Evolutionary conservation across 1,140 invertebrate genomes (phyloP), one percentile per base, ranked within the genome.

Genomic region (Drosophila malerkotliana): DNA sequence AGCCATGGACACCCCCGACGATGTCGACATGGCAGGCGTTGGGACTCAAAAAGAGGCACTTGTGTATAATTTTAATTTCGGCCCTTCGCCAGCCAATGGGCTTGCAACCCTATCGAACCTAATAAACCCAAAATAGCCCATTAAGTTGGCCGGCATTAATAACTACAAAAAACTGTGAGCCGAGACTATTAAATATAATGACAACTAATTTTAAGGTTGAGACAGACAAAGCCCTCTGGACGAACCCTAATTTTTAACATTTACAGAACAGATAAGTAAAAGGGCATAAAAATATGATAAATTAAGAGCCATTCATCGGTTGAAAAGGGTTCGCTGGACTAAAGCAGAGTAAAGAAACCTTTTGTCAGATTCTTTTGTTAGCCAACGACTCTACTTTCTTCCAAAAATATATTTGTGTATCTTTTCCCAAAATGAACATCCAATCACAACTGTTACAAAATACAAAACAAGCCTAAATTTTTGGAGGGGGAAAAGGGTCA

Each of bases 281-380:
- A 51, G 41, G 1, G 26, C 26, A 32, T 26, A 18, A 72, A 61
- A 57, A 55, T 53, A 74, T 85, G 82, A 87, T 79, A 82, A 88
- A 87, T 88, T 76, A 82, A 82, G 76, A 75, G 81, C 51, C 69
- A 85, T 85, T 87, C 59, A 62, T 47, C 56, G 71, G 2, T 48
- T 72, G 57, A 48, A 37, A 30, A 53, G 34, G 41, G 47, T 44
- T 54, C 55, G 34, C n/a, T 18, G 6, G 18, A 10, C 28, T 48
- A 28, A 28, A 41, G 62, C 24, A 73, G 62, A 55, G 41, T 39
- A 34, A 3, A 18, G 24, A 48, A 56, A 39, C 26, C 63, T 68
- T 63, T 66, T 15, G 44, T 37, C 10, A 47, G 44, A 15, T n/a
- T 51, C 34, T 37, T 18, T 26, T 32, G 9, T 32, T 52, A 15